Conservation (phyloP, 1,140 invertebrate genomes). For the Saxidomus purpurata region DNA sequence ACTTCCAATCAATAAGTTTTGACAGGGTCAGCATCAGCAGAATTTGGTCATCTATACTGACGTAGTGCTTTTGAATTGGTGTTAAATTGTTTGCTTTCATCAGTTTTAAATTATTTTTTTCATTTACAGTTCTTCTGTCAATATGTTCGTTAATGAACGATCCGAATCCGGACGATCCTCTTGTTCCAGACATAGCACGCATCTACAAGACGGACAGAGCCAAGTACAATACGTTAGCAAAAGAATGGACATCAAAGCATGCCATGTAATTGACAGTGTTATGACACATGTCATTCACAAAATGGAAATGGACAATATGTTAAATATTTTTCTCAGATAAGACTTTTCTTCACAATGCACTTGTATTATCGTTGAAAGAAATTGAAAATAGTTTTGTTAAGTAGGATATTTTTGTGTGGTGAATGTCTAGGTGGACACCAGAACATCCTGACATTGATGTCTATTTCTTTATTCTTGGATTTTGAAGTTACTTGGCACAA, state of each 20-base stretch:
- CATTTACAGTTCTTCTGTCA: slow-evolving; percentile 95
- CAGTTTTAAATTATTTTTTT: too few species aligned
- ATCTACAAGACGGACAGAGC: slow-evolving; percentile 99
- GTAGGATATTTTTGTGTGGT: too few species aligned
- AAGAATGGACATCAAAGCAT: slow-evolving; percentile 99
- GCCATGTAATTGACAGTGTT: slow-evolving; percentile 86
- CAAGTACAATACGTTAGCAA: slow-evolving; percentile 94
- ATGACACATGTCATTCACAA: not conserved
- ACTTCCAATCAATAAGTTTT: slow-evolving; percentile 99
- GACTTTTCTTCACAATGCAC: too few species aligned
- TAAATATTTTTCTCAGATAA: too few species aligned
- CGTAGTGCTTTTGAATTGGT: slow-evolving; percentile 88
- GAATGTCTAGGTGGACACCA: too few species aligned
- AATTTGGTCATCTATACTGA: slow-evolving; percentile 99
- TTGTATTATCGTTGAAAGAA: too few species aligned
- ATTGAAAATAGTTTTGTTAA: too few species aligned
- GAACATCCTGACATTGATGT: too few species aligned
- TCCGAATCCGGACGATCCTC: slow-evolving; percentile 95
- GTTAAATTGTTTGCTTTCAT: too few species aligned
- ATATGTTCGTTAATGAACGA: slow-evolving; percentile 99
- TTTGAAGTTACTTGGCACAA: too few species aligned
- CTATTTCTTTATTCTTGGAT: too few species aligned
- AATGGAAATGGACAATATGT: too few species aligned
- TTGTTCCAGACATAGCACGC: slow-evolving; percentile 99
- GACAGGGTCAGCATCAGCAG: slow-evolving; percentile 99